These are phyloP conservation scores for Laticauda colubrina DNA, from an alignment of 2,113 vertebrate genomes.

Conservation along the genomic window DNA sequence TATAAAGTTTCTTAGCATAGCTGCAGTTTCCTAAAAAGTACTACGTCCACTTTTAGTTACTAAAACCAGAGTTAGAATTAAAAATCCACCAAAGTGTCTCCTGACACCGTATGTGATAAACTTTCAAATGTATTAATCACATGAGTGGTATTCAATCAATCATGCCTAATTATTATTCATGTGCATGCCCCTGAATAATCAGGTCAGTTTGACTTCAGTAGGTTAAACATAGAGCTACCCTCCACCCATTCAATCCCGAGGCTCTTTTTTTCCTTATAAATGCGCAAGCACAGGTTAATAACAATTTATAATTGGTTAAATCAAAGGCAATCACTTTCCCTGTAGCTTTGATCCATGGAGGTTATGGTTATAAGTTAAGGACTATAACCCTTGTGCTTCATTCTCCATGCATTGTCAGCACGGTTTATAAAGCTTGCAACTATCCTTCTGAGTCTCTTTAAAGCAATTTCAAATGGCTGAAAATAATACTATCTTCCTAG, in stretches of 20 bases:
- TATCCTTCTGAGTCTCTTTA: background rate
- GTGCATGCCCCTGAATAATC: background rate
- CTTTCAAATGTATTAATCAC: background rate
- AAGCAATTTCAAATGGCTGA: conserved; percentile 4
- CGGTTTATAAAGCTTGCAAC: background rate
- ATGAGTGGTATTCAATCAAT: background rate
- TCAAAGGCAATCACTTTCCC: background rate
- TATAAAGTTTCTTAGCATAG: background rate
- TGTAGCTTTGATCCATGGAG: background rate
- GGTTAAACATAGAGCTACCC: background rate
- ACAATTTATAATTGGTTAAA: background rate
- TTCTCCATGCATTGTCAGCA: background rate
- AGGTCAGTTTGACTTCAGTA: background rate
- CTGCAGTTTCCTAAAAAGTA: background rate
- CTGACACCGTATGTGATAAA: background rate
- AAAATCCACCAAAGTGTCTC: background rate
- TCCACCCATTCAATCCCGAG: background rate
- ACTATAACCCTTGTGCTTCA: background rate
- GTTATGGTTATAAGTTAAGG: background rate
- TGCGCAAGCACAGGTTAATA: background rate
- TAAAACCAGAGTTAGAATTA: background rate
- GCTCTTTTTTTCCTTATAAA: background rate
- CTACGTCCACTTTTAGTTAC: background rate
- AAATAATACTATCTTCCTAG: background rate
- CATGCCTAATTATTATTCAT: background rate